Evolutionary conservation across 2,113 vertebrate species (phyloP), one percentile per base, ranked within the genome.

Genomic region (Ellobius talpinus): DNA sequence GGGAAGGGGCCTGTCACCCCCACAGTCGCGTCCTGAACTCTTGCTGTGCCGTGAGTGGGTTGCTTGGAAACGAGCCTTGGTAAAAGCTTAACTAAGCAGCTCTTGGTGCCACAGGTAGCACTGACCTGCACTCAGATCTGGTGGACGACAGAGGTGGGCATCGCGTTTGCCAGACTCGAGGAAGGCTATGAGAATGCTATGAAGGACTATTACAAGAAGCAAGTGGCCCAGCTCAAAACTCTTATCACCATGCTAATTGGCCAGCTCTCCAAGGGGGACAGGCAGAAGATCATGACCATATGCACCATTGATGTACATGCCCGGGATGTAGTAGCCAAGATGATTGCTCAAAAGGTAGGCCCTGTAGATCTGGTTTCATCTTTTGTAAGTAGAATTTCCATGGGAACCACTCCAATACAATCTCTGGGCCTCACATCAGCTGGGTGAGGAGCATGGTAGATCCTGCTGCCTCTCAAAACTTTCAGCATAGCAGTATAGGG

Each of bases 211-310:
- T 98, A 99, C 94, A 99, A 98, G 98, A 99, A 99, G 91, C 99
- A 99, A 98, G 99, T 99, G 97, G 97, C 98, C 87, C 99, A 99
- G 98, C 99, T 99, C 94, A 99, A 99, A 98, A 99, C 98, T 0
- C 99, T 99, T 0, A 99, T 99, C 97, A 99, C 98, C 33, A 98
- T 99, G 99, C 98, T 99, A 93, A 97, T 99, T 7, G 99, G 99
- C 7, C 99, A 99, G 95, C 99, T 99, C 45, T 99, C 99, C 13
- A 98, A 98, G 7, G 99, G 99, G 0, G 99, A 99, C 97, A 98
- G 99, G 58, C 99, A 99, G 98, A 99, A 99, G 94, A 98, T 99
- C 97, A 99, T 99, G 99, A 99, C 99, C 97, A 98, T 99, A 97
- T 99, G 99, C 95, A 99, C 99, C 93, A 99, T 99, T 0, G 99